Evolutionary conservation across 2,888 invertebrate species (phyloP).

Genomic region (Synanthedon formicaeformis): DNA sequence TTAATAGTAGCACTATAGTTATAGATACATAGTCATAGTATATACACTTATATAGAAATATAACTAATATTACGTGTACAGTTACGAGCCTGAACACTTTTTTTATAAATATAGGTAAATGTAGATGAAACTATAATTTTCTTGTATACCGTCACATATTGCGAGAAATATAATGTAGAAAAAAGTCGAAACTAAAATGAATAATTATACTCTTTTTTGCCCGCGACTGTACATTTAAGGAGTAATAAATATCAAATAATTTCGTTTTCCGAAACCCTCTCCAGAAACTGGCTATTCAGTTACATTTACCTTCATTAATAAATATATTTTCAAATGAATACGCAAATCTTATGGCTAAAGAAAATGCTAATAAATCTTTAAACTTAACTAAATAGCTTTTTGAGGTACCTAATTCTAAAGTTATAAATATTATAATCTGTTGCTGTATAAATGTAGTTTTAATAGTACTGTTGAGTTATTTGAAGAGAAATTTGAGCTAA

Average conservation of each 20-base stretch:
- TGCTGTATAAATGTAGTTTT: background rate
- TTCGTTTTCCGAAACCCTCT: conserved; percentile 19
- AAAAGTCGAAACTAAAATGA: too few relatives aligned
- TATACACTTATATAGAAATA: conserved; percentile 4
- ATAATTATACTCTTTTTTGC: too few relatives aligned
- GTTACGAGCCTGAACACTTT: background rate
- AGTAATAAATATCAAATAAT: conserved; percentile 11
- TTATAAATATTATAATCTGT: background rate
- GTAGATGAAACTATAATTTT: too few relatives aligned
- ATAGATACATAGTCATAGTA: background rate
- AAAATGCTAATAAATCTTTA: background rate
- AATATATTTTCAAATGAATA: background rate
- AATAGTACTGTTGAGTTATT: background rate
- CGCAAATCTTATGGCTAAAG: conserved; percentile 3
- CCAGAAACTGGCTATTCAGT: conserved; percentile 7
- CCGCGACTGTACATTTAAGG: too few relatives aligned
- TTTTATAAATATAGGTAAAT: background rate
- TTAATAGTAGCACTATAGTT: background rate
- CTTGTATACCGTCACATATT: too few relatives aligned
- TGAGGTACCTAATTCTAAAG: background rate
- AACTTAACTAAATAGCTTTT: background rate
- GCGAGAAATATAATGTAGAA: too few relatives aligned
- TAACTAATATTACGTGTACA: conserved; percentile 1
- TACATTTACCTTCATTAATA: conserved; percentile 2
- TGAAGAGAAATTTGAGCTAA: background rate